These are phyloP conservation scores for Albula goreensis DNA, from an alignment of 2,113 vertebrate genomes.

Conservation along the genomic window DNA sequence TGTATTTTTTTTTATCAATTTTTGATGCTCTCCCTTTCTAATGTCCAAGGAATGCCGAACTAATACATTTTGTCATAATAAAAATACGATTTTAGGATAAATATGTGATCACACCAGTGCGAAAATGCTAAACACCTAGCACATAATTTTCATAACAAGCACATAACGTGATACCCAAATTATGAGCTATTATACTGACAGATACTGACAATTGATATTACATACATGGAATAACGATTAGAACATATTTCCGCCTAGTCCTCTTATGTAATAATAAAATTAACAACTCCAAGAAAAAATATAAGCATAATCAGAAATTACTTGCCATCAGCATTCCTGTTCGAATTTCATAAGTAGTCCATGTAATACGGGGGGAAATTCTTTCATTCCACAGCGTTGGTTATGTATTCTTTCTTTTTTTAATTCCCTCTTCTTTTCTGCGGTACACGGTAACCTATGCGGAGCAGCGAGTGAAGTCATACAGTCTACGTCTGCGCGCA, in stretches of 20 bases:
- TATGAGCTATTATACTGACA: background rate
- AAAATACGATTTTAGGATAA: background rate
- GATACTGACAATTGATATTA: background rate
- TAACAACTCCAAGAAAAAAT: background rate
- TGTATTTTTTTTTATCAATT: background rate
- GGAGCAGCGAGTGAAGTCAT: conserved; percentile 13
- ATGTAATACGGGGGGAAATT: background rate
- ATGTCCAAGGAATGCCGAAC: background rate
- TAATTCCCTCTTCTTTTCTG: conserved; percentile 38
- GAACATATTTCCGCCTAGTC: background rate
- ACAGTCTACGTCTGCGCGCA: conserved; percentile 9
- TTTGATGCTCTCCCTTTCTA: background rate
- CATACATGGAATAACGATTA: background rate
- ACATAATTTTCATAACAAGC: background rate
- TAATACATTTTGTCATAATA: background rate
- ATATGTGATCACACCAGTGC: background rate
- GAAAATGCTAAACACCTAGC: background rate
- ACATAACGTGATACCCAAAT: background rate
- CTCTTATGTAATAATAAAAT: background rate
- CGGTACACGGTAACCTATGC: conserved; percentile 20
- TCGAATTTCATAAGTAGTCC: background rate
- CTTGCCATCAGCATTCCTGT: conserved; percentile 13
- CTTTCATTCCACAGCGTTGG: background rate
- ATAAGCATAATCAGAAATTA: background rate
- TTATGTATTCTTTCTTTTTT: conserved; percentile 26